Evolutionary conservation across 2,113 vertebrate species (phyloP).

Genomic region (Burhinus oedicnemus): DNA sequence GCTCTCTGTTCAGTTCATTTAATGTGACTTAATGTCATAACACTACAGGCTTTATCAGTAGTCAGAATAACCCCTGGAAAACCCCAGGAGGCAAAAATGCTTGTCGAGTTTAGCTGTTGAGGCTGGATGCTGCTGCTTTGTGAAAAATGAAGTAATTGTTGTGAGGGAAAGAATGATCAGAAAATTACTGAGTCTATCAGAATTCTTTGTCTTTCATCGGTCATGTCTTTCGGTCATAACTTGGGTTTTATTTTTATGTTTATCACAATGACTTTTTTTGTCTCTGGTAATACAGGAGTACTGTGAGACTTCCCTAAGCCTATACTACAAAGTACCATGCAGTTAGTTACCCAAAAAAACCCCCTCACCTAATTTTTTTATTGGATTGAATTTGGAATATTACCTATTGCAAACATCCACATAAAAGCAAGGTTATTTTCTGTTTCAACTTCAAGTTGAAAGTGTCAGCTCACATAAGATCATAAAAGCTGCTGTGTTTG

Average conservation of each 20-base stretch:
- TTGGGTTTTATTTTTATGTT: neutral
- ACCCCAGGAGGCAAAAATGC: conserved; percentile 65
- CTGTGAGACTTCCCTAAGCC: neutral
- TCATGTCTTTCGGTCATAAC: neutral
- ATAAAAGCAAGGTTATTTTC: neutral
- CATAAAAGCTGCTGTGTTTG: neutral
- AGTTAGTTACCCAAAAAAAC: neutral
- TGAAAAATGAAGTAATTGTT: conserved; percentile 69
- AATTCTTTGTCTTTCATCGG: conserved; percentile 27
- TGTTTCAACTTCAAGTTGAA: neutral
- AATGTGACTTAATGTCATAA: conserved; percentile 54
- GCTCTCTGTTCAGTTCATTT: conserved; percentile 27
- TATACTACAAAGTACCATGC: neutral
- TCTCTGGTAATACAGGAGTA: neutral
- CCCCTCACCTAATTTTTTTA: rapidly evolving
- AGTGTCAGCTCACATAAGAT: neutral
- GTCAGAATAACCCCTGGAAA: conserved; percentile 52
- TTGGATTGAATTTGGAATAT: rapidly evolving
- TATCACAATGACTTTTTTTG: conserved; percentile 31
- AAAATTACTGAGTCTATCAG: neutral
- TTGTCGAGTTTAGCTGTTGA: conserved; percentile 56
- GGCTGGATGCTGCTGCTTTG: conserved; percentile 12
- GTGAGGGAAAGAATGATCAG: neutral
- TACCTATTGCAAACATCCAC: neutral
- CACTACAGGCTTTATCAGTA: conserved; percentile 68